Conservation (phyloP, 2,888 invertebrate species). For the Tridacna crocea region DNA sequence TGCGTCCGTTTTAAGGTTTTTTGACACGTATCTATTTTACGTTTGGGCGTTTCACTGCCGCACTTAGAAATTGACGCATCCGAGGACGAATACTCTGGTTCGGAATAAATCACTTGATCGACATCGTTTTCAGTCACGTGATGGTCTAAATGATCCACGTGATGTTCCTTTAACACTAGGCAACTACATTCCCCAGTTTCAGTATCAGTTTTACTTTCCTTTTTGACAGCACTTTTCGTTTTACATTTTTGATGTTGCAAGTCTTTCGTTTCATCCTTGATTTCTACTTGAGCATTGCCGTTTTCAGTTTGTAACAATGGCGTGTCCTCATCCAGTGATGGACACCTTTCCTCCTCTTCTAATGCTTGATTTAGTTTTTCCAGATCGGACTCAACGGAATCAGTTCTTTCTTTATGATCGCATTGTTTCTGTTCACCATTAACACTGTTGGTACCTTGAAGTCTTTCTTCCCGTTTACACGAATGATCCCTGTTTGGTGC, state of each 20-base stretch:
- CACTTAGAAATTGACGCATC: conserved; percentile 52
- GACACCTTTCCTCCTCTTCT: conserved; percentile 48
- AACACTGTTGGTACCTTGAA: background rate
- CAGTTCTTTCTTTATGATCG: conserved; percentile 3
- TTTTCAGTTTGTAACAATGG: conserved; percentile 46
- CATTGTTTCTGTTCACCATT: conserved; percentile 13
- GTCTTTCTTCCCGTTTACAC: background rate
- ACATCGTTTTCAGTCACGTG: conserved; percentile 30
- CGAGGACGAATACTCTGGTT: conserved; percentile 59
- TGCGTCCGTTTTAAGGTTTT: conserved; percentile 58
- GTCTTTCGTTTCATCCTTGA: background rate
- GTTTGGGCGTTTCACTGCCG: conserved; percentile 32
- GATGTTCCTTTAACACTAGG: conserved; percentile 45
- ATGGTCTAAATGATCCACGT: conserved; percentile 28
- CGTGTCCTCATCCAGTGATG: conserved; percentile 39
- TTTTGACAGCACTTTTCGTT: conserved; percentile 7
- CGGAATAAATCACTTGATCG: conserved; percentile 57
- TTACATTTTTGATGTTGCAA: conserved; percentile 8
- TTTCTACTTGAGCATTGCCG: conserved; percentile 43
- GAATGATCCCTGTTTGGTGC: background rate
- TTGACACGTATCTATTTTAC: conserved; percentile 46
- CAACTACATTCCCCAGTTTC: background rate
- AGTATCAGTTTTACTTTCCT: background rate
- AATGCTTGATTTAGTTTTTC: conserved; percentile 34
- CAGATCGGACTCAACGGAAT: conserved; percentile 32